A percentile compares a stretch with the other conserved stretches of the same genome.
phyloP scores from a whole-genome alignment of 2,888 invertebrate species.

The Ennomos quercinarius region DNA sequence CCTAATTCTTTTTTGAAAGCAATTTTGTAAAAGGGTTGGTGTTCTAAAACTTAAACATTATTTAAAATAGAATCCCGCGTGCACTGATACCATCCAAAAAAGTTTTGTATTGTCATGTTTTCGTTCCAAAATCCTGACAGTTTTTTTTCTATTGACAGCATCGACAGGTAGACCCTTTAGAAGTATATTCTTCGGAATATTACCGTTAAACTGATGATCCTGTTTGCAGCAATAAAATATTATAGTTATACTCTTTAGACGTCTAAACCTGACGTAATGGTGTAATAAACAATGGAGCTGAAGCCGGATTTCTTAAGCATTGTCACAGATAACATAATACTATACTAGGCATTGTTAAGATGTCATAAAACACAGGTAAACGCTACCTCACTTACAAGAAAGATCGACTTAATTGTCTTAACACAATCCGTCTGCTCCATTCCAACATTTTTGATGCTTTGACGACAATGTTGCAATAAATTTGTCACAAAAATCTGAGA shows the following conservation, averaged over 20 bases:
- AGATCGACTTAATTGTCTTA: conserved; percentile 66
- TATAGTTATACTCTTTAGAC: conserved; percentile 49
- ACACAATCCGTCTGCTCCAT: conserved; percentile 49
- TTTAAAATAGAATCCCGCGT: conserved; percentile 1
- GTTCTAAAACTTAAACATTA: conserved; percentile 4
- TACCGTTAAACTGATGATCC: conserved; percentile 79
- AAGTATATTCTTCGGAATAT: conserved; percentile 52
- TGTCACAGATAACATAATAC: no score
- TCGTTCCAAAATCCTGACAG: conserved; percentile 38
- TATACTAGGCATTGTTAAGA: no score
- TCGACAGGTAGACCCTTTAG: conserved; percentile 64
- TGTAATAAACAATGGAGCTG: conserved; percentile 68
- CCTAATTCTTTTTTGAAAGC: no score
- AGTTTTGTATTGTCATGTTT: conserved; percentile 35
- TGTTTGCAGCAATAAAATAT: conserved; percentile 55
- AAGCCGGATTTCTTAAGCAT: conserved; percentile 56
- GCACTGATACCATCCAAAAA: conserved; percentile 28
- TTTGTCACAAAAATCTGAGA: conserved; percentile 19
- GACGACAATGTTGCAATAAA: conserved; percentile 25
- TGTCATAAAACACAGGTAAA: conserved; percentile 78
- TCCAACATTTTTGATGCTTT: conserved; percentile 55
- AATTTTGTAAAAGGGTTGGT: not conserved
- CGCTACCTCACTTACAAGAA: conserved; percentile 78
- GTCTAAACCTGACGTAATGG: conserved; percentile 75
- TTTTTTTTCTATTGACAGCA: conserved; percentile 32